A percentile compares a stretch with the other conserved stretches of the same genome.
Evolutionary conservation across 2,113 vertebrate species (phyloP).

Genomic region (Labeo rohita): DNA sequence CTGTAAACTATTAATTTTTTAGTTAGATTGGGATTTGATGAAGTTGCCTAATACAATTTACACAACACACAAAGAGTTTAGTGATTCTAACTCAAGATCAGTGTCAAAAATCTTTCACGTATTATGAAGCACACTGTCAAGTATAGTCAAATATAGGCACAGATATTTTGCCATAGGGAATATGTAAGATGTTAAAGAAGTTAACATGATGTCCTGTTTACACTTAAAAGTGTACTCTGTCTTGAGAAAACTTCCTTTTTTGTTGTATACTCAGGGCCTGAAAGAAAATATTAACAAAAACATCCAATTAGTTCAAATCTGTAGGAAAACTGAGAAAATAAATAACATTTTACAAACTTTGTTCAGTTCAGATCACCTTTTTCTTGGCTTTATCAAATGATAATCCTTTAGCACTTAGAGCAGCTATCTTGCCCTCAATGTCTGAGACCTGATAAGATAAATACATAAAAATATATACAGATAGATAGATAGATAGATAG

Average conservation of each 20-base stretch:
- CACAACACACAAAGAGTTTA: not conserved
- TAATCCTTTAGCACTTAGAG: constrained; percentile 79
- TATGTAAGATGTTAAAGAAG: not conserved
- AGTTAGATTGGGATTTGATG: not conserved
- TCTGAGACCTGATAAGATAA: constrained; percentile 82
- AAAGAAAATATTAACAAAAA: not conserved
- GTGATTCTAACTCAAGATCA: not conserved
- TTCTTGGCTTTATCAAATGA: constrained; percentile 76
- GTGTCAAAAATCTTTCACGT: not conserved
- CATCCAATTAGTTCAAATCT: not conserved
- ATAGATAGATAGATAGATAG: not conserved
- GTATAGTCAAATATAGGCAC: not conserved
- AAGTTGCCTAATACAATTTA: not conserved
- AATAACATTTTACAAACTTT: not conserved
- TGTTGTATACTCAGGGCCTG: constrained; percentile 69
- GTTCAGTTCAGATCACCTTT: constrained; percentile 69
- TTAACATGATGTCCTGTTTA: constrained; percentile 15
- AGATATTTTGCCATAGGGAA: not conserved
- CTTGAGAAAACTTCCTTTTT: constrained; percentile 63
- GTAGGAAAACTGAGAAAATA: not conserved
- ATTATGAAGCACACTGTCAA: not conserved
- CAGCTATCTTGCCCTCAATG: constrained; percentile 87
- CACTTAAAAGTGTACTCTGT: constrained; percentile 56
- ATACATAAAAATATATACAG: not conserved
- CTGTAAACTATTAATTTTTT: not conserved